A percentile compares a stretch with the other conserved stretches of the same genome.
These are phyloP conservation scores for Tetramorium bicarinatum DNA, from an alignment of 2,888 invertebrate species.

Conservation along the genomic window DNA sequence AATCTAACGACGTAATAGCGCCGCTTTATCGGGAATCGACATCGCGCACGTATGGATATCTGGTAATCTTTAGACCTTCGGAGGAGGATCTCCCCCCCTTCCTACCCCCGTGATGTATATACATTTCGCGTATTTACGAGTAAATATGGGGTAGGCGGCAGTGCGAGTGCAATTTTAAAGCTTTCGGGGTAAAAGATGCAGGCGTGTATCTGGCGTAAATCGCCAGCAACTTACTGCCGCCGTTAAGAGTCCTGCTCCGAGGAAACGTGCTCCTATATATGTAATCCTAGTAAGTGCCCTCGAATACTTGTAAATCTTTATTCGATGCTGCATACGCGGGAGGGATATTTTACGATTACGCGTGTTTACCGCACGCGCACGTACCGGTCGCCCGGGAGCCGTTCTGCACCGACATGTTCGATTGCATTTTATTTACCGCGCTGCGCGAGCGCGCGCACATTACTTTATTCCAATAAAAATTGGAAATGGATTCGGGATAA, in stretches of 20 bases:
- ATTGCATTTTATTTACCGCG: neutral
- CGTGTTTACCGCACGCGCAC: neutral
- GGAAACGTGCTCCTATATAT: slow-evolving; percentile 62
- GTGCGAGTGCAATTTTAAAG: slow-evolving; percentile 28
- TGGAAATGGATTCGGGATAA: neutral
- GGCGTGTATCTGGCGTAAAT: slow-evolving; percentile 67
- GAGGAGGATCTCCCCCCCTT: slow-evolving; percentile 36
- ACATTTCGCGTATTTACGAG: slow-evolving; percentile 68
- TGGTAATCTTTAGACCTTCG: slow-evolving; percentile 15
- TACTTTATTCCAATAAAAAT: neutral
- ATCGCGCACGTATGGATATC: slow-evolving; percentile 20
- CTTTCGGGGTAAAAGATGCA: slow-evolving; percentile 26
- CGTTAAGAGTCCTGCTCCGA: slow-evolving; percentile 51
- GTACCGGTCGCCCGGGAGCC: slow-evolving; percentile 49
- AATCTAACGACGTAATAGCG: slow-evolving; percentile 34
- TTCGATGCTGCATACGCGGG: slow-evolving; percentile 59
- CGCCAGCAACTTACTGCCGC: slow-evolving; percentile 68
- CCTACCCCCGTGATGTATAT: slow-evolving; percentile 36
- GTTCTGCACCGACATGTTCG: slow-evolving; percentile 45
- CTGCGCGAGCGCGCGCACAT: neutral
- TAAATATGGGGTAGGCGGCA: slow-evolving; percentile 28
- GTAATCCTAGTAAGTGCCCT: slow-evolving; percentile 75
- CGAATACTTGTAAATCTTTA: slow-evolving; percentile 71
- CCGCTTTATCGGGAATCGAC: slow-evolving; percentile 53
- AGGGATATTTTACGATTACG: slow-evolving; percentile 68